These are phyloP conservation scores for Halcyon smyrnensis DNA, from an alignment of 2,797 vertebrate genomes.

Conservation along the genomic window DNA sequence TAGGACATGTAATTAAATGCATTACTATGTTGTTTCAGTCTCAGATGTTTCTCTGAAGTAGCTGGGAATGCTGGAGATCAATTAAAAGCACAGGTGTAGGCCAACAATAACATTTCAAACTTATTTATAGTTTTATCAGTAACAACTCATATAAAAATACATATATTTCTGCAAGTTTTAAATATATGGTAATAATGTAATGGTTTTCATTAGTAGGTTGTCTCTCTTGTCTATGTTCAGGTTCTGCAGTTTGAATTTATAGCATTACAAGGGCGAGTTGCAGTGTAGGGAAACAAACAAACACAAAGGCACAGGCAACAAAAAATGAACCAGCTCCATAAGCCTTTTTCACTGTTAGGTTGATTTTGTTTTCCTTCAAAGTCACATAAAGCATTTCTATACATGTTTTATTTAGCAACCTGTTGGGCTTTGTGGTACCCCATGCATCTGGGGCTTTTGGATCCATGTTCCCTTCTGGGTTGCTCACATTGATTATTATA, in stretches of 20 bases:
- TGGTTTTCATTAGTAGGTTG: background rate
- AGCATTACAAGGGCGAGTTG: background rate
- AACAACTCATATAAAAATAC: background rate
- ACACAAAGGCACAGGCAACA: background rate
- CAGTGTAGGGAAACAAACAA: rapidly evolving
- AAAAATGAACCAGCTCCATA: background rate
- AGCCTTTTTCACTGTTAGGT: background rate
- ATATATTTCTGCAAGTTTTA: background rate
- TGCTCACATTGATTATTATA: background rate
- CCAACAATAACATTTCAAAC: background rate
- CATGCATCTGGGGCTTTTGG: background rate
- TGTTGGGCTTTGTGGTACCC: background rate
- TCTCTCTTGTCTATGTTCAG: background rate
- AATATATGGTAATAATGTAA: background rate
- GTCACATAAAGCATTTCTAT: background rate
- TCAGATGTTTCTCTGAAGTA: background rate
- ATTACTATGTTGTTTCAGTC: background rate
- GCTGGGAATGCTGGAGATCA: background rate
- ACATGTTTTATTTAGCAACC: background rate
- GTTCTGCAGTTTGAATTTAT: background rate
- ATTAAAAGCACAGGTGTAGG: background rate
- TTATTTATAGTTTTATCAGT: background rate
- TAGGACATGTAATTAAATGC: background rate
- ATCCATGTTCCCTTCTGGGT: background rate
- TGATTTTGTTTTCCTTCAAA: background rate